Evolutionary conservation across 2,113 vertebrate genomes (phyloP).

Genomic region (Sisor rabdophorus): DNA sequence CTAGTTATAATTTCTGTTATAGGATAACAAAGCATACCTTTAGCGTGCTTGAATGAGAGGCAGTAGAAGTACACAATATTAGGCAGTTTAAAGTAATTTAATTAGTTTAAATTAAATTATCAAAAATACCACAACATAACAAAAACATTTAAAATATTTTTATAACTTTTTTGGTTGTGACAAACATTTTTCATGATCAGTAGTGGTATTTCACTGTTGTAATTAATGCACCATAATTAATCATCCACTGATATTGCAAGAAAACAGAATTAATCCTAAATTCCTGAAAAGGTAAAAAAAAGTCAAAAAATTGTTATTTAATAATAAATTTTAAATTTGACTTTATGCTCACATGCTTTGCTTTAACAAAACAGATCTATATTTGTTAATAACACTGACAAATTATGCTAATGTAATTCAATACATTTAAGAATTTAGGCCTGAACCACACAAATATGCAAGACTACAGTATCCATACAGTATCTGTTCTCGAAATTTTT

Average conservation of each 20-base stretch:
- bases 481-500: neutral
- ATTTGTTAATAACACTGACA: conserved; percentile 8
- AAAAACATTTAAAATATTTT: neutral
- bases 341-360: neutral
- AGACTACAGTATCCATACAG: neutral
- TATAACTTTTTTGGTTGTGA: conserved; percentile 20
- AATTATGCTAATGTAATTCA: neutral
- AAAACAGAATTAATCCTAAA: conserved; percentile 35
- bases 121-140: neutral
- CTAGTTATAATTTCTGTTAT: too few relatives aligned
- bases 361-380: neutral
- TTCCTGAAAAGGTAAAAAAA: too few relatives aligned
- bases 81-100: too few relatives aligned
- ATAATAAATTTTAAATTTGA: too few relatives aligned
- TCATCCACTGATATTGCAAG: neutral
- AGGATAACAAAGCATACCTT: too few relatives aligned
- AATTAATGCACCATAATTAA: conserved; percentile 31
- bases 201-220: conserved; percentile 13
- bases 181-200: conserved; percentile 19
- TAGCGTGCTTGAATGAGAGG: too few relatives aligned
- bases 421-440: neutral
- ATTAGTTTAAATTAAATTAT: too few relatives aligned
- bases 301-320: too few relatives aligned
- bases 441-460: neutral
- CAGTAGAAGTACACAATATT: too few relatives aligned